Conservation (phyloP, 2,797 vertebrate species). For the Cyprinodon diabolis region DNA sequence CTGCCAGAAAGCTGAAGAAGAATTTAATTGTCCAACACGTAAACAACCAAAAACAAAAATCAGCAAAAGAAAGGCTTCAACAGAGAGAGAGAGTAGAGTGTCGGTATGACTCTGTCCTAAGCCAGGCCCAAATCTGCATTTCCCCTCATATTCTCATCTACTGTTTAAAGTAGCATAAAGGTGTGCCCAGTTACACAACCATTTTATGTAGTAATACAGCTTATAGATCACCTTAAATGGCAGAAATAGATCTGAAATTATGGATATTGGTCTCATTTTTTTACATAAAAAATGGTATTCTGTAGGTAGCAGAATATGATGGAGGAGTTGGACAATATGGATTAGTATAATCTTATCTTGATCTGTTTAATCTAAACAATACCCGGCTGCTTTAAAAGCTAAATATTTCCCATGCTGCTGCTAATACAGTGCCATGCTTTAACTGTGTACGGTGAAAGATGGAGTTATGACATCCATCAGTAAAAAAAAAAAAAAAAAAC, state of each 20-base stretch:
- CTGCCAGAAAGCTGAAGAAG: not conserved
- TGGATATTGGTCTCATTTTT: not conserved
- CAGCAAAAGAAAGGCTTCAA: not conserved
- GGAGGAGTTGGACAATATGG: not conserved
- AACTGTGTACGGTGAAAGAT: not conserved
- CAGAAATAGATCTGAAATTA: not conserved
- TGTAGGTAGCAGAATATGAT: not conserved
- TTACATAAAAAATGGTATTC: not conserved
- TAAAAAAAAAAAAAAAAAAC: not conserved
- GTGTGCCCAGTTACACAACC: not conserved
- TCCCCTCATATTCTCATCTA: too few relatives aligned
- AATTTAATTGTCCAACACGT: not conserved
- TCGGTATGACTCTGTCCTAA: not conserved
- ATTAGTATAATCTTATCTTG: not conserved
- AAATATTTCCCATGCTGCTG: constrained; percentile 9
- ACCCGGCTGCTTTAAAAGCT: not conserved
- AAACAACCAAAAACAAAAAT: not conserved
- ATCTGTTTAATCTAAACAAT: not conserved
- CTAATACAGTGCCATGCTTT: constrained; percentile 4
- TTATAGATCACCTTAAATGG: not conserved
- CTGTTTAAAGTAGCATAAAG: not conserved
- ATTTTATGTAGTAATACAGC: not conserved
- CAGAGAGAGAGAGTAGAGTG: not conserved
- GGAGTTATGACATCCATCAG: not conserved
- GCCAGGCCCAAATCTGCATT: not conserved